Base-by-base conservation (phyloP, 2,888 invertebrate species). In the Euzophera pinguis region DNA sequence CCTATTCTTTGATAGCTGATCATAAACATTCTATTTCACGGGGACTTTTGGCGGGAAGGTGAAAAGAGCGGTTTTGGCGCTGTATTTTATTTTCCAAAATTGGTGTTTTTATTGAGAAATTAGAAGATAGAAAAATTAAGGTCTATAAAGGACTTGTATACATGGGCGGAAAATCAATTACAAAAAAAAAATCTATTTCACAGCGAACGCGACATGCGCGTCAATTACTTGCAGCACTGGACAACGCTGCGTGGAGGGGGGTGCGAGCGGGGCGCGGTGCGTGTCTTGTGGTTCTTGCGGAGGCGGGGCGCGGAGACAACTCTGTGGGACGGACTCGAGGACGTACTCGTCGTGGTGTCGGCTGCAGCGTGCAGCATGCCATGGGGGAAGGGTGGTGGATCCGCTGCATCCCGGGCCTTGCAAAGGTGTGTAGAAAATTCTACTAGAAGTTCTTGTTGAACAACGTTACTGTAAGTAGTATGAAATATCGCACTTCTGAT, bases 311-410 rank as follows among this genome's bases (percentile, higher is more conserved):
- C 73, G 86, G 29, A 78, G 85, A 0, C 87, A 85, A 55, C 90
- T 95, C 54, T 96, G 96, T 81, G 95, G 94, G 64, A 92, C 93
- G 48, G 95, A 96, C 88, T 92, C 93, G 64, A 90, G 92, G 64
- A 95, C 95, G 47, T 96, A 96, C 82, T 85, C 91, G 47, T 94
- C 94, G 59, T 96, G 95, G 95, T 96, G 96, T 82, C 94, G 95
- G 61, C 93, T 96, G 92, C 93, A 94, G 79, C 92, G 93, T 70
- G 94, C 94, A 69, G 92, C 95, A 16, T 96, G 96, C 79, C 91
- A 91, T 67, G 93, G 92, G 32, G 95, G 95, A 6, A 91, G 92
- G 59, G 93, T 95, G 63, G 92, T 96, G 63, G 94, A 95, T 68
- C 94, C 95, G 10, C 87, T 93, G 69, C 92, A 95, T 73, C 91